Conservation (phyloP, 2,797 vertebrate species). For the Intellagama lesueurii region DNA sequence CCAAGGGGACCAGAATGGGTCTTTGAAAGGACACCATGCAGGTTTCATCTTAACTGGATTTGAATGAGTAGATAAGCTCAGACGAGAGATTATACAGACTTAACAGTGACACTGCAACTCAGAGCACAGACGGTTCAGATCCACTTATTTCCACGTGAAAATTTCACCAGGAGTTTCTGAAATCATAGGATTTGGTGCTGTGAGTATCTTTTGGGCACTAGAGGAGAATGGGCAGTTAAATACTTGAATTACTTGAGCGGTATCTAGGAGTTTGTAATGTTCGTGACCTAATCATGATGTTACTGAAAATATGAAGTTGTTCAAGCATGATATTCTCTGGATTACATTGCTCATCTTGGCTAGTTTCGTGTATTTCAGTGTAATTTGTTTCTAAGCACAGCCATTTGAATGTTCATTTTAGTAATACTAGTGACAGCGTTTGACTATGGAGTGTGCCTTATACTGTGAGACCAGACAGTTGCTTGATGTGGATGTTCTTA, state of each 20-base stretch:
- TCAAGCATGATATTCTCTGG: background rate
- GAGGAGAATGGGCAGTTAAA: background rate
- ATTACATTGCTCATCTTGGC: background rate
- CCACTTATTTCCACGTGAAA: conserved; percentile 25
- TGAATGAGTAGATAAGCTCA: conserved; percentile 82
- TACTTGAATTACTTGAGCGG: background rate
- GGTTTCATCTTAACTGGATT: conserved; percentile 94
- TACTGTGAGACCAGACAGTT: too few relatives aligned
- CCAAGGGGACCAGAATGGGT: conserved; percentile 76
- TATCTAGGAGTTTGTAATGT: too few relatives aligned
- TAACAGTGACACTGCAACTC: conserved; percentile 85
- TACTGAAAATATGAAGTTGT: background rate
- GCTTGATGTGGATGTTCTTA: too few relatives aligned
- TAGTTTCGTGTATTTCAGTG: background rate
- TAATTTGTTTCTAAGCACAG: background rate
- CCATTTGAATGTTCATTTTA: background rate
- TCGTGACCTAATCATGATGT: background rate
- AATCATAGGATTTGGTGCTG: background rate
- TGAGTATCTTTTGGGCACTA: background rate
- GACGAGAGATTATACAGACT: conserved; percentile 87
- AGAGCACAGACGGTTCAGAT: conserved; percentile 48
- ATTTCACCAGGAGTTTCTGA: background rate
- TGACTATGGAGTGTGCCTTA: too few relatives aligned
- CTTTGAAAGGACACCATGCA: conserved; percentile 80
- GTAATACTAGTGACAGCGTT: background rate